Base-by-base conservation (phyloP, 2,888 invertebrate genomes). In the Isoperla grammatica region DNA sequence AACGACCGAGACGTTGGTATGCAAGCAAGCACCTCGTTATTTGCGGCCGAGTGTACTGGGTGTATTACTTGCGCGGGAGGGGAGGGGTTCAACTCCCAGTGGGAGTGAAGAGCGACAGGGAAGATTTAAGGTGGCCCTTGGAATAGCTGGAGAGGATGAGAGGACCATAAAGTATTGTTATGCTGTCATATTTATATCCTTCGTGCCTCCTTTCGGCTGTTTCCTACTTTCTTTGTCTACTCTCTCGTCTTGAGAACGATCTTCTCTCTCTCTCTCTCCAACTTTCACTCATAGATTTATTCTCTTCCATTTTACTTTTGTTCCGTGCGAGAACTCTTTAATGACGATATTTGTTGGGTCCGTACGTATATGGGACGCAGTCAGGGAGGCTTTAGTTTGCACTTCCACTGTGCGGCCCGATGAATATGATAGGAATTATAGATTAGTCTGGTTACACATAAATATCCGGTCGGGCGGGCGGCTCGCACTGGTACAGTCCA, bases 111-210 rank as follows among this genome's bases (percentile, higher is more conserved):
- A 48, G 61, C 57, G 61, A 61, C 61, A 61, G 61, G 53, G 50
- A 61, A 59, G 59, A 59, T 61, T 61, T 59, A 61, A 59, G 61
- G 59, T 59, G 58, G 56, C 45, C 59, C 56, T 56, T 61, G 49
- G 45, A 56, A 56, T 56, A 59, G 56, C 37, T 23, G n/a, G 57
- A 37, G 37, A 45, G 53, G 56, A 56, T 53, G 56, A 59, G 61
- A 59, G 59, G 45, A 53, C 59, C 59, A 61, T 61, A 61, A 61
- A 61, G 54, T 61, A 61, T 61, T 59, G 61, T 61, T 59, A 61
- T 54, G 54, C 61, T 59, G 61, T 61, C 61, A 61, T 61, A 61
- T 61, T 61, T 61, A 61, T 61, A 61, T 61, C 60, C 61, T 11
- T 23, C 29, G 39, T 29, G 29, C 49, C 13, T 23, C 17, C 19